Evolutionary conservation across 1,140 invertebrate genomes (phyloP), one percentile per base, ranked within the genome.

Genomic region (Cherax quadricarinatus): DNA sequence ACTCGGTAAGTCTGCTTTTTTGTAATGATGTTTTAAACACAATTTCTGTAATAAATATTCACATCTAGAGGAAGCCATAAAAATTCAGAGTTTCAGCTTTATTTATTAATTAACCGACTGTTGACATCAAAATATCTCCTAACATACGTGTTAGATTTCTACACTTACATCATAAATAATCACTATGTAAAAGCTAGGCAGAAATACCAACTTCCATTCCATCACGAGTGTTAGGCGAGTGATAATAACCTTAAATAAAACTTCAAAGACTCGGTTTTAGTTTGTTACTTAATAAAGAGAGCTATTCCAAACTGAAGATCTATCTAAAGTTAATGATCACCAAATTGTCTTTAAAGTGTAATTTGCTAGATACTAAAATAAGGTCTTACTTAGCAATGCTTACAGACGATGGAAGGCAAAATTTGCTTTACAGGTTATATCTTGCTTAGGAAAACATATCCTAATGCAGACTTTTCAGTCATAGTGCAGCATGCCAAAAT

Each of bases 141-240:
- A 89, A 83, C 57, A 89, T 89, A 89, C 80, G 62, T 89, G 88
- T 83, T 89, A 89, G 88, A 83, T 70, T 89, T 89, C 88, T 89
- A 89, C 88, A 89, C 88, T 89, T 82, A 82, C 88, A 89, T 89
- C 88, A 89, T 89, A 89, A 89, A 82, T 89, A 89, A 89, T 89
- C 88, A 89, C 88, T 89, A 89, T 83, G 24, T 89, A 89, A 83
- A 89, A 89, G 88, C 80, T 89, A 89, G 73, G 79, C 88, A 89
- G 51, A 89, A 89, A 82, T 89, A 78, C 88, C 88, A 82, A 89
- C 88, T 89, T 83, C 70, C 88, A 82, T 89, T 89, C 88, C 88
- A 89, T 89, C 79, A 88, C 21, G 78, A 70, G 79, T 83, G 41
- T 81, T 83, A 53, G 30, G n/a, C 48, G 41, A 57, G 21, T 78